Base-by-base conservation (phyloP, 64 coral and sea anemone genomes). In the Montipora sp. region DNA sequence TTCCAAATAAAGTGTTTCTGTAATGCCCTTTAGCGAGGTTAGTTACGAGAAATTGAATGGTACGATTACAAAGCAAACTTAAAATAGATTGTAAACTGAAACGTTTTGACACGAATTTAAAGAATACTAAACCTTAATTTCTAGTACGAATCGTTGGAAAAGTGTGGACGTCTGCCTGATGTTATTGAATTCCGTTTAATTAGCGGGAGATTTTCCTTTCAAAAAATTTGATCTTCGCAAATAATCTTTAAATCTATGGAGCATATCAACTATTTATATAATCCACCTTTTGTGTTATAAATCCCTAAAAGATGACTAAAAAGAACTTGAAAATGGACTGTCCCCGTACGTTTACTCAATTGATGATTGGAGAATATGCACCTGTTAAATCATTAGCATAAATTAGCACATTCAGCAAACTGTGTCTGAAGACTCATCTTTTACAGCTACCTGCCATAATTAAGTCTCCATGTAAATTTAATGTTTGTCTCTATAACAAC, bases 401-500 rank as follows among this genome's bases (percentile, higher is more conserved):
- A 48, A 71, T 85, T 85, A 71, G 18, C 82, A 70, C 71, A 72
- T 78, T 78, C 20, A 78, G 44, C 47, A 19, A 14, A 47, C 73
- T 19, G 3, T 18, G 6, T 47, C 73, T 10, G n/a, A 16, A 15
- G 65, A 3, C 3, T 1, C 61, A 48, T 44, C 43, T 5, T 50
- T 49, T n/a, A 49, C 61, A 68, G 19, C 18, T 5, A 84, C 36
- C 8, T 84, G 60, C 48, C 81, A 48, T 83, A 46, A 83, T 85
- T 60, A 85, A 85, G 71, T 45, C 18, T 15, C 65, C 61, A 85
- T 85, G 82, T 72, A 85, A 85, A 85, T 71, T 85, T 85, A 85
- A 85, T 85, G 65, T 44, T 48, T 82, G 68, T 85, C 82, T 45
- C 82, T 85, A 85, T 85, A 85, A 85, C 82, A 85, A 85, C 82